Percentiles rank a stretch among this genome's conserved stretches.
Evolutionary conservation across 2,888 invertebrate species (phyloP).

Genomic region (Artemia sinica): DNA sequence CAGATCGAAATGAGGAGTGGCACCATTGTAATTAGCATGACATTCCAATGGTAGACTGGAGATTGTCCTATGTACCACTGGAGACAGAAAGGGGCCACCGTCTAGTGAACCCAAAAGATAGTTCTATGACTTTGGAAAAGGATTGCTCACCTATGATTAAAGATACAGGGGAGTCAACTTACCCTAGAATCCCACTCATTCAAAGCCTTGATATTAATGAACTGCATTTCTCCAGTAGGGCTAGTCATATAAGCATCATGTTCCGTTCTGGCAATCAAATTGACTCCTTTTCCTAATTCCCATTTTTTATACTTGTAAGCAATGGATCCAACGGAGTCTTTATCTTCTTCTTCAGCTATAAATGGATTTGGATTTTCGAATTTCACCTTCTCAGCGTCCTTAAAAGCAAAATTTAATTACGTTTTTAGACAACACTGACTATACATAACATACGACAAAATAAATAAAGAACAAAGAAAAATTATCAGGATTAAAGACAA

Average conservation of each 20-base stretch:
- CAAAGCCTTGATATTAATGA: constrained; percentile 83
- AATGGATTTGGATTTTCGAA: constrained; percentile 87
- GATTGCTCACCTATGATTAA: no score
- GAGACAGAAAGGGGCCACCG: no score
- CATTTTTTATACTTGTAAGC: constrained; percentile 93
- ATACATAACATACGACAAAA: no score
- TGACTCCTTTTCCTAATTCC: constrained; percentile 82
- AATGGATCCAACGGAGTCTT: constrained; percentile 76
- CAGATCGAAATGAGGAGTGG: no score
- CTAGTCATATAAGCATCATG: constrained; percentile 84
- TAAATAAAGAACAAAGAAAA: no score
- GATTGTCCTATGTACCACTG: no score
- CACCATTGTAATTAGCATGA: no score
- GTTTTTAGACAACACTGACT: no score
- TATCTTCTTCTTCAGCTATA: constrained; percentile 70
- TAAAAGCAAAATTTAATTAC: constrained; percentile 24
- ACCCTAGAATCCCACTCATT: constrained; percentile 97
- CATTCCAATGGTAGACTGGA: no score
- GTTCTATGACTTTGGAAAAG: no score
- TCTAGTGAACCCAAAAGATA: no score
- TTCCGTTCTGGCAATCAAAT: constrained; percentile 81
- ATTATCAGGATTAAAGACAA: no score
- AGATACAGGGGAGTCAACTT: constrained; percentile 22
- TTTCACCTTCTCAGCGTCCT: constrained; percentile 64
- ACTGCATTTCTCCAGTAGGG: constrained; percentile 74